These are phyloP conservation scores for Drosophila phalerata DNA, from an alignment of 2,888 invertebrate species.

Conservation along the genomic window DNA sequence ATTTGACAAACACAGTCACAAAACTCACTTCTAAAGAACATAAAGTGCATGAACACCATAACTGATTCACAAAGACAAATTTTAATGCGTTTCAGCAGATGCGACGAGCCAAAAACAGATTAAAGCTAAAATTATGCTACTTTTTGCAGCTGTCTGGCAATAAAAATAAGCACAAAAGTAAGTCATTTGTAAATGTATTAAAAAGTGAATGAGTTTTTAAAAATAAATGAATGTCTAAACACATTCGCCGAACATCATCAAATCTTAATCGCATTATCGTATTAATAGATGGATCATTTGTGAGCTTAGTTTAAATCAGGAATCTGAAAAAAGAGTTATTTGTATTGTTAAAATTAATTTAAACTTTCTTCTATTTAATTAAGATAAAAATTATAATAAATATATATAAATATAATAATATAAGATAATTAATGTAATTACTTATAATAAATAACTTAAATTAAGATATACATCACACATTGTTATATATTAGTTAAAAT, in stretches of 20 bases:
- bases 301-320: no score
- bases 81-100: constrained; percentile 9
- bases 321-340: no score
- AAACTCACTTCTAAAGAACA: background rate
- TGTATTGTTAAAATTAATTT: no score
- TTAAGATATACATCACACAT: no score
- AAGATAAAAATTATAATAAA: no score
- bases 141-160: constrained; percentile 15
- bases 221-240: background rate
- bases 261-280: background rate
- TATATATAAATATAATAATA: no score
- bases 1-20: constrained; percentile 16
- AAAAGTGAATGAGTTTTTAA: background rate
- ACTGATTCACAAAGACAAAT: constrained; percentile 14
- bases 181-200: constrained; percentile 1
- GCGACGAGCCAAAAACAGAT: constrained; percentile 14
- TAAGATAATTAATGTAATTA: no score
- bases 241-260: background rate
- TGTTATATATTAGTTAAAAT: background rate
- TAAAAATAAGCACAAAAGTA: constrained; percentile 3
- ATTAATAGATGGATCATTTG: background rate
- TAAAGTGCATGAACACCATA: constrained; percentile 7
- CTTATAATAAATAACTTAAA: no score
- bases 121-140: constrained; percentile 16
- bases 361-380: no score